A percentile compares a stretch with the other conserved stretches of the same genome.
These are phyloP conservation scores for Gouania willdenowi DNA, from an alignment of 2,797 vertebrate species.

Conservation along the genomic window DNA sequence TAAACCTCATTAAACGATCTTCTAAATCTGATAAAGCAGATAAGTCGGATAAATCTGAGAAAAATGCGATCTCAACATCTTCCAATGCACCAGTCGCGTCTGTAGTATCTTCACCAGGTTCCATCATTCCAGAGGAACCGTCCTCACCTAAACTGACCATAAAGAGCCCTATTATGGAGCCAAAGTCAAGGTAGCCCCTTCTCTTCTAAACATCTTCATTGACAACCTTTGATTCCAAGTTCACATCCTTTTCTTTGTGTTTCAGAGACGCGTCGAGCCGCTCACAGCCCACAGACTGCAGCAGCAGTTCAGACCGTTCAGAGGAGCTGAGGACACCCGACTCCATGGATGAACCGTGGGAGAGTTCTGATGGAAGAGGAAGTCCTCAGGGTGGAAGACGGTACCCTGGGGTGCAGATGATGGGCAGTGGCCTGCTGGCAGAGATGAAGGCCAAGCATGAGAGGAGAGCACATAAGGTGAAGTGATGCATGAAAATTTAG, in stretches of 20 bases:
- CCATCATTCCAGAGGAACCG: constrained; percentile 78
- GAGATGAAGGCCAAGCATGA: constrained; percentile 99
- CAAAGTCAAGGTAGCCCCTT: constrained; percentile 71
- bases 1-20: constrained; percentile 91
- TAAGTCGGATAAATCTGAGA: constrained; percentile 59
- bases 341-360: constrained; percentile 82
- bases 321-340: constrained; percentile 88
- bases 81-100: constrained; percentile 22
- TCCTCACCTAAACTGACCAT: constrained; percentile 76
- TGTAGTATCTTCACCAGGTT: constrained; percentile 3
- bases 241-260: too few species aligned
- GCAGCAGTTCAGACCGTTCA: constrained; percentile 78
- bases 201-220: background rate
- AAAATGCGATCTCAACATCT: constrained; percentile 21
- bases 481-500: too few species aligned
- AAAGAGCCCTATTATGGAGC: constrained; percentile 76
- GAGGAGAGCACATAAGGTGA: constrained; percentile 89
- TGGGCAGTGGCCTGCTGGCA: constrained; percentile 90
- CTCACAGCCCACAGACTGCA: constrained; percentile 73
- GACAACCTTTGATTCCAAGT: background rate
- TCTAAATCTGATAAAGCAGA: constrained; percentile 82
- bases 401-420: constrained; percentile 86
- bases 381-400: constrained; percentile 87
- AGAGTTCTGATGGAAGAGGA: constrained; percentile 80
- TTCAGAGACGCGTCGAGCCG: constrained; percentile 57